phyloP scores from a whole-genome alignment of 2,797 vertebrate species.

The Hydrolagus colliei region DNA sequence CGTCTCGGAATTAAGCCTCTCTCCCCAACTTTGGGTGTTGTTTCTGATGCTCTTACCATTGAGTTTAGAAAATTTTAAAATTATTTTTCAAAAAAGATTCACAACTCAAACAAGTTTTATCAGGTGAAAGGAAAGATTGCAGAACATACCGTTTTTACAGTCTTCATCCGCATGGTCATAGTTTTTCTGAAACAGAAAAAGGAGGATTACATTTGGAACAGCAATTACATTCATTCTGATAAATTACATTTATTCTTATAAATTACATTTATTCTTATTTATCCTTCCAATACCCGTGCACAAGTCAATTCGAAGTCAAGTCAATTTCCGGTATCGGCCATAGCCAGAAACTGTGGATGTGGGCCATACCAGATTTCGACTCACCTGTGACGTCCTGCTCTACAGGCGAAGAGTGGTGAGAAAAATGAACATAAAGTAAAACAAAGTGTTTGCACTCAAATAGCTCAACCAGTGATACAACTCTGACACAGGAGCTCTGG shows the following conservation, averaged over 20 bases:
- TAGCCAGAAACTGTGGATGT: no score
- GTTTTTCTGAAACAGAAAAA: conserved; percentile 78
- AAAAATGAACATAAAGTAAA: no score
- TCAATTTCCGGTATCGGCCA: no score
- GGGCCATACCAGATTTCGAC: no score
- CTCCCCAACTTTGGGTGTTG: no score
- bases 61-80: neutral
- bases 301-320: neutral
- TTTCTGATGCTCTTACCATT: no score
- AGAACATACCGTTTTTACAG: conserved; percentile 88
- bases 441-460: no score
- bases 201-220: neutral
- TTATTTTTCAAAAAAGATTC: conserved; percentile 36
- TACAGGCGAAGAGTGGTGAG: no score
- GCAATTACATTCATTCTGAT: neutral
- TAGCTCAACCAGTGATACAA: neutral
- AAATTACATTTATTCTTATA: no score
- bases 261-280: neutral
- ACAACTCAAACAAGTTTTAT: conserved; percentile 40
- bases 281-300: neutral
- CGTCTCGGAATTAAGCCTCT: no score
- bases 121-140: conserved; percentile 42
- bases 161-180: conserved; percentile 98
- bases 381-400: no score
- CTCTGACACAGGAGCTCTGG: neutral